Percentiles rank a stretch among this genome's conserved stretches.
These are phyloP conservation scores for Chironomus striatipennis DNA, from an alignment of 1,140 invertebrate genomes.

Conservation along the genomic window DNA sequence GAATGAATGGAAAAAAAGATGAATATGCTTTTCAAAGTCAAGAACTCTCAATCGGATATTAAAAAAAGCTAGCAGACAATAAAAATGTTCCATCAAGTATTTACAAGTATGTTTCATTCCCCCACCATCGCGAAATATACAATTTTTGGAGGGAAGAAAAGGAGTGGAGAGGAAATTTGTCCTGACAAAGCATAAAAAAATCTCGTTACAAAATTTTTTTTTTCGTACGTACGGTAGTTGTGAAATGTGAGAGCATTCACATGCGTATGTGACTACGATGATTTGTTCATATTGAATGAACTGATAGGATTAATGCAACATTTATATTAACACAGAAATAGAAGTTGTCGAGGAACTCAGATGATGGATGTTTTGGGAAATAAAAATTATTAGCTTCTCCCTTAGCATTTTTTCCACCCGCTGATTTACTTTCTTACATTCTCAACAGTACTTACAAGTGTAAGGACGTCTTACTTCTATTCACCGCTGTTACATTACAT, in stretches of 20 bases:
- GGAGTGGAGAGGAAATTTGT: not conserved
- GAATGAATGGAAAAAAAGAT: not conserved
- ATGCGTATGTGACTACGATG: not conserved
- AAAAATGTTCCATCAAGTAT: conserved; percentile 18
- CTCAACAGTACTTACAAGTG: not conserved
- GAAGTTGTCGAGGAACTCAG: not conserved
- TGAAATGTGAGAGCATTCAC: not conserved
- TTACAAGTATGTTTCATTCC: not conserved
- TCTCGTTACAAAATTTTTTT: not conserved
- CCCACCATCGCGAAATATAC: not conserved
- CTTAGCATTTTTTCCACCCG: not conserved
- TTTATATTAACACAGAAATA: not conserved
- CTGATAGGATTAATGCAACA: not conserved
- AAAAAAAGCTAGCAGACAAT: conserved; percentile 20
- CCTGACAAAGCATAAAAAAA: not conserved
- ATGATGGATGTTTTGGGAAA: not conserved
- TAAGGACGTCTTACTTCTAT: conserved; percentile 1
- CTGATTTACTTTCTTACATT: not conserved
- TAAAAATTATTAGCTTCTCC: not conserved
- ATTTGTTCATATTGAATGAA: not conserved
- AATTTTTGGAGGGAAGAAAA: not conserved
- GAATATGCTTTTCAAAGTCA: conserved; percentile 4
- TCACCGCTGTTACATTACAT: no score
- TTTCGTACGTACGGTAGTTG: not conserved
- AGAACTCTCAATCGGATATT: conserved; percentile 22